phyloP scores from a whole-genome alignment of 2,113 vertebrate genomes.

The Cisticola juncidis region DNA sequence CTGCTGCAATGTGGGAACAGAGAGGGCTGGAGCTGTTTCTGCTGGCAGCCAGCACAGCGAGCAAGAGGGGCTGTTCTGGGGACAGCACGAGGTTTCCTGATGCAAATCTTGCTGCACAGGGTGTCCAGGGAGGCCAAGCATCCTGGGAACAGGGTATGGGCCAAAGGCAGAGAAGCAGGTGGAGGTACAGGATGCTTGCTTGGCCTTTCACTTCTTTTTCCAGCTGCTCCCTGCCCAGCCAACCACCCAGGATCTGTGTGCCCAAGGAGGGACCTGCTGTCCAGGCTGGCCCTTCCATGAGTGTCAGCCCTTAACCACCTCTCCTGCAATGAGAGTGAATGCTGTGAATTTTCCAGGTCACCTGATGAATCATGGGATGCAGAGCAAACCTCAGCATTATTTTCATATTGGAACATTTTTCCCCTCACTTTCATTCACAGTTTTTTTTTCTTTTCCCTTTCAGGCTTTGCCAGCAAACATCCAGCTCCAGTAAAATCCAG shows the following conservation, averaged over 20 bases:
- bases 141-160: neutral
- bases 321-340: rapidly evolving
- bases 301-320: neutral
- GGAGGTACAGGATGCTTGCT: neutral
- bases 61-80: neutral
- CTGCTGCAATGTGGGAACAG: constrained; percentile 20
- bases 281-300: neutral
- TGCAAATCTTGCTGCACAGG: neutral
- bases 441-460: neutral
- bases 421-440: neutral
- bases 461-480: neutral
- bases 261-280: neutral
- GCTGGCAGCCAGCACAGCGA: neutral
- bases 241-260: rapidly evolving
- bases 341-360: neutral
- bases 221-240: neutral
- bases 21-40: neutral
- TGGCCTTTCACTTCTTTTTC: neutral
- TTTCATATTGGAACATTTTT: neutral
- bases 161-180: neutral
- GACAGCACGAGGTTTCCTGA: rapidly evolving
- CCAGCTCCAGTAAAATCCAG: neutral
- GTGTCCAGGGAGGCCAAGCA: neutral
- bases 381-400: neutral
- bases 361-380: neutral